phyloP scores from a whole-genome alignment of 1,140 invertebrate species.

The Orussus abietinus region DNA sequence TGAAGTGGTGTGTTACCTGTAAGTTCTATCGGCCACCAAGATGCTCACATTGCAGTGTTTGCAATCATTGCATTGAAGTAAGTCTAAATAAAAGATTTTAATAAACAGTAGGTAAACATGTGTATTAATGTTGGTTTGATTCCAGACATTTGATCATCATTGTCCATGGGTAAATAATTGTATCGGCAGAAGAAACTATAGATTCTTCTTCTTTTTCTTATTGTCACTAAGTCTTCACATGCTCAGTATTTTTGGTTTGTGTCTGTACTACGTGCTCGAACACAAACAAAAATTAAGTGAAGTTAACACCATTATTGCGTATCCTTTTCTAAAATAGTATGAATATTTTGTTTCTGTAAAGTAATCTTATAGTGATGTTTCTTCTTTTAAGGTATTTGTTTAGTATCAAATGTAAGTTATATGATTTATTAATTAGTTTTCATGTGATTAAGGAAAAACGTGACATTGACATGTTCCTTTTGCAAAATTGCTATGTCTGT shows the following conservation, averaged over 20 bases:
- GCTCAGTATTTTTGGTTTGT: constrained; percentile 92
- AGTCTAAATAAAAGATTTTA: too few species aligned
- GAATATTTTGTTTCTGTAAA: too few species aligned
- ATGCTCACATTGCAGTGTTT: constrained; percentile 98
- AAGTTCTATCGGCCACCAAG: constrained; percentile 98
- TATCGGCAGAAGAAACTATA: constrained; percentile 96
- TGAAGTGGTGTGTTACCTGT: constrained; percentile 99
- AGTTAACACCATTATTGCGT: constrained; percentile 84
- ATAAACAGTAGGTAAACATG: too few species aligned
- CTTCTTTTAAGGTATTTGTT: too few species aligned
- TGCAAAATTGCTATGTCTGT: too few species aligned
- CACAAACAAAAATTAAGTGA: constrained; percentile 78
- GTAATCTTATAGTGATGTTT: too few species aligned
- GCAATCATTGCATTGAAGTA: constrained; percentile 98
- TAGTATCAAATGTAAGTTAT: too few species aligned
- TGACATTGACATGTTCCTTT: not conserved
- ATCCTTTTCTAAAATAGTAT: constrained; percentile 62
- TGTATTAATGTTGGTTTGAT: constrained; percentile 41
- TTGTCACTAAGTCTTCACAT: constrained; percentile 95
- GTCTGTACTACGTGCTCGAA: constrained; percentile 86
- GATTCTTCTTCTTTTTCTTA: constrained; percentile 98
- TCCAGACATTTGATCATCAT: constrained; percentile 99
- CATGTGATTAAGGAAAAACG: too few species aligned
- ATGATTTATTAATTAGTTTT: not conserved
- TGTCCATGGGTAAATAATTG: constrained; percentile 99